Base-by-base conservation (phyloP, 2,888 invertebrate species). In the Dinocampus coccinellae region DNA sequence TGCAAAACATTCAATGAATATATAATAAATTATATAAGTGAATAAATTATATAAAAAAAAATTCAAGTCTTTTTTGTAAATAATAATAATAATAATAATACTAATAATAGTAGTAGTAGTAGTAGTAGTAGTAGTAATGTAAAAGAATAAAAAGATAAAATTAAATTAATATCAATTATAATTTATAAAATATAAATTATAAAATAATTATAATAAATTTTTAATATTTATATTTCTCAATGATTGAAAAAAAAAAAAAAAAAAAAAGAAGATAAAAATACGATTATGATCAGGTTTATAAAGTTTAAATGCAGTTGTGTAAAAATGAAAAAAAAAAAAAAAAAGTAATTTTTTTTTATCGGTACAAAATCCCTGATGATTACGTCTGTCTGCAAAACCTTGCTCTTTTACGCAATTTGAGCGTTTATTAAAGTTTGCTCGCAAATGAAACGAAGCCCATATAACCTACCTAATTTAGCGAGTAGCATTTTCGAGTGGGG, bases 381-480 rank as follows among this genome's bases (percentile, higher is more conserved):
- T 73, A 73, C 82, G 82, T 79, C 83, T 84, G 86, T 86, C 87
- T 86, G 86, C 67, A 87, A 86, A 87, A 87, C 84, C 87, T 87
- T 85, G 87, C 87, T 87, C 87, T 87, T 87, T 87, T 87, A 87
- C 86, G 87, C 87, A 87, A 87, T 87, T 87, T 87, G 84, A 85
- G 84, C 86, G 87, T 86, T 87, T 87, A 87, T 87, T 87, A 87
- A 87, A 87, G 87, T 87, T 87, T 87, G 87, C 87, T 87, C 86
- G 87, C 87, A 85, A 87, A 87, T 87, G 87, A 87, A 87, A 87
- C 86, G 87, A 87, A 87, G 83, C 86, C 87, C 87, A 87, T 87
- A 87, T 87, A 87, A 87, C 87, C 87, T 86, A 87, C 87, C 87
- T 87, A 87, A 87, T 87, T 87, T 87, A 86, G 87, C 87, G 87